Conservation (phyloP, 2,888 invertebrate species). For the Cephus rjabovi region DNA sequence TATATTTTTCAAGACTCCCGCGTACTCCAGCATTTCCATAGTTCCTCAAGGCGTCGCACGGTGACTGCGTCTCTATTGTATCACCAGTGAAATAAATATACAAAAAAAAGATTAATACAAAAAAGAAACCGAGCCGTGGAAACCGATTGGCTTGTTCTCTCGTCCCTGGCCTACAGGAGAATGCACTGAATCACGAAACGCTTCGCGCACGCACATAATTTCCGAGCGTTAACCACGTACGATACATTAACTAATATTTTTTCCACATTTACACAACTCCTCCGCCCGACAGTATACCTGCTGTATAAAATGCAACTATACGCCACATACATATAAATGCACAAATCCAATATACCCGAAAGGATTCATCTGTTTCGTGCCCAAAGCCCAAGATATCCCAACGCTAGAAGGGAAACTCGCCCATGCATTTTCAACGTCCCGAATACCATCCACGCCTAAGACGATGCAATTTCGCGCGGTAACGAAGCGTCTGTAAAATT, state of each 20-base stretch:
- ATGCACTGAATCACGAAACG: constrained; percentile 36
- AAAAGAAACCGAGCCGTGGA: not conserved
- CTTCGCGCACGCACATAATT: not conserved
- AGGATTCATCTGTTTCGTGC: not conserved
- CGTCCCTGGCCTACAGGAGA: constrained; percentile 32
- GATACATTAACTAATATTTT: not conserved
- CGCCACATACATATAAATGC: too few species aligned
- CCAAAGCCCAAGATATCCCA: not conserved
- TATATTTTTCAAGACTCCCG: not conserved
- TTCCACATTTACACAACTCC: not conserved
- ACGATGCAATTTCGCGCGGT: not conserved
- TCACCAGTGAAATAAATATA: not conserved
- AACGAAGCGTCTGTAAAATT: not conserved
- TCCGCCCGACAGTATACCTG: not conserved
- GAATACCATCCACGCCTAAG: not conserved
- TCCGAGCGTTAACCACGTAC: not conserved
- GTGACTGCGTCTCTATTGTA: not conserved
- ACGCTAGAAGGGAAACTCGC: not conserved
- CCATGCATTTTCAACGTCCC: not conserved
- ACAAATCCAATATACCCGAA: not conserved
- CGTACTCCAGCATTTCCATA: not conserved
- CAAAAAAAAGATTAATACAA: not conserved
- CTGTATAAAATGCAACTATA: not conserved
- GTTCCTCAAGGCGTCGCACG: not conserved
- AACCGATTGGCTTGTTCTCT: not conserved